Evolutionary conservation across 1,140 invertebrate species (phyloP), one percentile per base, ranked within the genome.

Genomic region (Brachionus plicatilis): DNA sequence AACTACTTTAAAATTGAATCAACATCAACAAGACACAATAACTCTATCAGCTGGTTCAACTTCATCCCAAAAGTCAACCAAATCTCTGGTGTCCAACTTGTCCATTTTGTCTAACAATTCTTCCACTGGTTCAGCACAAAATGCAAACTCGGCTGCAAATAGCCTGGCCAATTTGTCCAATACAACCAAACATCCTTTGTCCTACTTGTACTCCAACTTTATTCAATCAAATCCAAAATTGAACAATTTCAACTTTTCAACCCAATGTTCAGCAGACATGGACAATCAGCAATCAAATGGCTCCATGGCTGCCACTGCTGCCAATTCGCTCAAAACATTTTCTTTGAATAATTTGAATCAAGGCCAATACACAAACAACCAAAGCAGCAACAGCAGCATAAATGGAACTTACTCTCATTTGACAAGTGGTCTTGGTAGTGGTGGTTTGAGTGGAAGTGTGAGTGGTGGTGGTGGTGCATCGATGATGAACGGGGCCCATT

Each of bases 141-240:
- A 17, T 14, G 20, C 2, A 43, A 72, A 14, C 20, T 17, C 11
- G 37, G n/a, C n/a, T 9, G 37, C 68, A 43, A 72, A 24, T 43
- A 72, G 43, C n/a, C 43, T 72, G 33, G 20, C 68, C 14, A 72
- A 72, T 72, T 72, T 72, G 33, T 72, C 68, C 43, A 76, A 76
- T 29, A 50, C 72, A 76, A 60, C 53, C 20, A 76, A 76, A 76
- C 72, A 76, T 50, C 72, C 72, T 33, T 37, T 76, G 12, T 76
- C 72, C 6, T 76, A 53, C 53, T 76, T 76, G 45, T 76, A 76
- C 20, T 76, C 72, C 6, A 76, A 76, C 5, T 76, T 76, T 50
- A 76, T 76, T 11, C 41, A 76, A 50, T 50, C 41, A 29, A 76
- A 76, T 76, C 72, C 72, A 29, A 76, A 76, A 50, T 76, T 76